Percentiles rank a stretch among this genome's conserved stretches.
Evolutionary conservation across 1,140 invertebrate species (phyloP).

Genomic region (Drosophila lacertosa): DNA sequence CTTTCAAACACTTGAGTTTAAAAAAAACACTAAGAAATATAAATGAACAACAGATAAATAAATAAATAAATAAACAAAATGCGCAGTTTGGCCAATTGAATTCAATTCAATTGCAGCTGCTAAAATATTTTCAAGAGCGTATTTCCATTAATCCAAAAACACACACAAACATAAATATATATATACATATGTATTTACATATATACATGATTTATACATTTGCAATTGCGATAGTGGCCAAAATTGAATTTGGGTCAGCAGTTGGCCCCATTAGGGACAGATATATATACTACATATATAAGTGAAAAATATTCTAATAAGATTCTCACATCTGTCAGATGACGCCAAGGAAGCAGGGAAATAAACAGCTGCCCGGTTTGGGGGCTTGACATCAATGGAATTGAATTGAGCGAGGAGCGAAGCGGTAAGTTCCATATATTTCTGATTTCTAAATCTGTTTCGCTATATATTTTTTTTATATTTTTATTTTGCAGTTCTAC

Average conservation of each 20-base stretch:
- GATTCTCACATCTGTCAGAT: slow-evolving; percentile 46
- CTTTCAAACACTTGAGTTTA: slow-evolving; percentile 53
- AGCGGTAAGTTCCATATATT: slow-evolving; percentile 54
- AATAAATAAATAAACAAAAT: slow-evolving; percentile 8
- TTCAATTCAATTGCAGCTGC: slow-evolving; percentile 17
- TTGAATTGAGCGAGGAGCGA: slow-evolving; percentile 27
- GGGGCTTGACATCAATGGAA: slow-evolving; percentile 29
- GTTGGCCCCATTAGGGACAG: background rate
- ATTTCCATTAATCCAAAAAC: slow-evolving; percentile 13
- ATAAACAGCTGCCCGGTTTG: slow-evolving; percentile 37
- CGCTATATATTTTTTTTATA: slow-evolving; percentile 10
- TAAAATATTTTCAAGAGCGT: slow-evolving; percentile 20
- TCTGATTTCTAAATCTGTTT: slow-evolving; percentile 21
- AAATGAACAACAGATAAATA: slow-evolving; percentile 4
- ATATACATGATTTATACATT: background rate
- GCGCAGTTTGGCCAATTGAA: background rate
- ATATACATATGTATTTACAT: slow-evolving; percentile 13
- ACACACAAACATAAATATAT: slow-evolving; percentile 20
- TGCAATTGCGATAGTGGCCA: slow-evolving; percentile 4
- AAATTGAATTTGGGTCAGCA: slow-evolving; percentile 9
- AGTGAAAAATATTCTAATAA: slow-evolving; percentile 20
- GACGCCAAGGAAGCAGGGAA: slow-evolving; percentile 62
- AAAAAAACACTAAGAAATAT: slow-evolving; percentile 18
- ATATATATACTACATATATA: slow-evolving; percentile 4
- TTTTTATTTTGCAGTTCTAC: slow-evolving; percentile 38